These are phyloP conservation scores for Aporophyla lueneburgensis DNA, from an alignment of 2,888 invertebrate species.

Conservation along the genomic window DNA sequence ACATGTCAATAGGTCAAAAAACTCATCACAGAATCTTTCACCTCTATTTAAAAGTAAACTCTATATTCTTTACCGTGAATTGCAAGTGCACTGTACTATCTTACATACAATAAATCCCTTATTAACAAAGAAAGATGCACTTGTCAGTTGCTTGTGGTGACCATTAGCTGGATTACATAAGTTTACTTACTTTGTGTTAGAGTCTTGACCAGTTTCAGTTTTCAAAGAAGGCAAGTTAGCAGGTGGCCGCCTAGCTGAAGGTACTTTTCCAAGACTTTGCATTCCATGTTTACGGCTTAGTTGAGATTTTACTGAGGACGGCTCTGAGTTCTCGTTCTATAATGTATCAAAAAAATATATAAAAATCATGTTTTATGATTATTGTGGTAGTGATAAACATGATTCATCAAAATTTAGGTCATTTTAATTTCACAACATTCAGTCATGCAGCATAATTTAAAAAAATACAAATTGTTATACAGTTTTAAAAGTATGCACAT, in stretches of 20 bases:
- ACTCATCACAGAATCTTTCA: slow-evolving; percentile 44
- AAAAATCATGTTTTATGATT: neutral
- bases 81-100: neutral
- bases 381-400: neutral
- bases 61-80: slow-evolving; percentile 1
- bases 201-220: slow-evolving; percentile 94
- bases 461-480: neutral
- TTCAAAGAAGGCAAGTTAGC: slow-evolving; percentile 99
- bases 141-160: neutral
- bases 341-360: slow-evolving; percentile 6
- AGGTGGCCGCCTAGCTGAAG: slow-evolving; percentile 99
- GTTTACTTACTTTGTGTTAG: slow-evolving; percentile 85
- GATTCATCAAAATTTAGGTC: neutral
- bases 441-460: neutral
- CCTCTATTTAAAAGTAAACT: slow-evolving; percentile 8
- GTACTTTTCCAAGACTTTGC: slow-evolving; percentile 99
- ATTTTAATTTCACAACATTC: slow-evolving; percentile 25
- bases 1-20: slow-evolving; percentile 48
- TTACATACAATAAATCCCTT: neutral
- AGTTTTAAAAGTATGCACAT: slow-evolving; percentile 1
- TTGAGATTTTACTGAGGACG: slow-evolving; percentile 96
- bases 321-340: slow-evolving; percentile 92
- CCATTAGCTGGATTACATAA: slow-evolving; percentile 7
- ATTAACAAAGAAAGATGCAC: slow-evolving; percentile 2
- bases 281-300: slow-evolving; percentile 99